Percentiles rank a stretch among this genome's conserved stretches.
Conservation (phyloP, 2,888 invertebrate species). For the Volucella inanis region DNA sequence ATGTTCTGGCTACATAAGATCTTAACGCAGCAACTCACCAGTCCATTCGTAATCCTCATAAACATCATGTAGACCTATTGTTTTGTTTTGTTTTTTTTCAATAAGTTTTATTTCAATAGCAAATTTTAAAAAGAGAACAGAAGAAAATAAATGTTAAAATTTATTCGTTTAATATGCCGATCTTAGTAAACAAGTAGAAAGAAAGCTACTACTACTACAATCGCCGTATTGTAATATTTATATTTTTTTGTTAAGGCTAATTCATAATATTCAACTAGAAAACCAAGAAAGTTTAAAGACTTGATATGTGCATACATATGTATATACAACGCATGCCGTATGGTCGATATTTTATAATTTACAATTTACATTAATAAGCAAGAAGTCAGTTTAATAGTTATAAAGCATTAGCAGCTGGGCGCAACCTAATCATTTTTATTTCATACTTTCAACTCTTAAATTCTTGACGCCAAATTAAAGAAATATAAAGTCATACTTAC, state of each 20-base stretch:
- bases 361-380: too few relatives aligned
- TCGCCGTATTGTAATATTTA: background rate
- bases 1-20: constrained; percentile 39
- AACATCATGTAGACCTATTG: constrained; percentile 82
- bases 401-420: too few relatives aligned
- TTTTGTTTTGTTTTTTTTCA: constrained; percentile 65
- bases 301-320: too few relatives aligned
- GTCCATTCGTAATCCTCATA: constrained; percentile 82
- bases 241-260: background rate
- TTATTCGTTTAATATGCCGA: constrained; percentile 43
- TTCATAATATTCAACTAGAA: background rate
- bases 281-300: background rate
- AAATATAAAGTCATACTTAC: constrained; percentile 84
- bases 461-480: background rate
- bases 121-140: constrained; percentile 55
- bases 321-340: too few relatives aligned
- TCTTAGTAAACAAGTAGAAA: background rate
- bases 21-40: constrained; percentile 79
- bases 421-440: background rate
- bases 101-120: constrained; percentile 24
- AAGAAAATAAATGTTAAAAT: constrained; percentile 57
- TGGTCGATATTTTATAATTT: too few relatives aligned
- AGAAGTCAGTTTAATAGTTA: too few relatives aligned
- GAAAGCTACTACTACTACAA: background rate
- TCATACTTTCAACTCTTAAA: constrained; percentile 15